A percentile compares a stretch with the other conserved stretches of the same genome.
These are phyloP conservation scores for Linnaemya tessellans DNA, from an alignment of 2,888 invertebrate genomes.

Conservation along the genomic window DNA sequence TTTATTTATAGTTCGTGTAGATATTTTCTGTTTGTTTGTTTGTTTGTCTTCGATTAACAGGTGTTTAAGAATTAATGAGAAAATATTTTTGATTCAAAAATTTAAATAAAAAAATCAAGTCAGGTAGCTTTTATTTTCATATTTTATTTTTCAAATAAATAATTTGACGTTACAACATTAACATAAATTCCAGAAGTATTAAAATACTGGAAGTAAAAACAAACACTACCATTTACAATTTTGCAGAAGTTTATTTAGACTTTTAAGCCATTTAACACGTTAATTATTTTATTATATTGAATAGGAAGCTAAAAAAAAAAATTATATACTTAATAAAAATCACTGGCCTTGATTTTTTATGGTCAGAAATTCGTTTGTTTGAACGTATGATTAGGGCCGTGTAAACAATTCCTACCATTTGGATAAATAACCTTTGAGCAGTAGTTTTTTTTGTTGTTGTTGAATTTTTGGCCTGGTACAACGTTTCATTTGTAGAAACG, in stretches of 20 bases:
- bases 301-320: slow-evolving; percentile 34
- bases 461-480: neutral
- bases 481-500: neutral
- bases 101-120: slow-evolving; percentile 35
- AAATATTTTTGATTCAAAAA: slow-evolving; percentile 21
- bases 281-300: neutral
- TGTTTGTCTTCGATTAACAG: slow-evolving; percentile 52
- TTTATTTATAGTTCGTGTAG: slow-evolving; percentile 6
- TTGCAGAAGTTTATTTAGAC: slow-evolving; percentile 11
- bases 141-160: neutral
- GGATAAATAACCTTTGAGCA: slow-evolving; percentile 2
- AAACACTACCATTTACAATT: neutral
- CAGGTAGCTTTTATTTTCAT: slow-evolving; percentile 11
- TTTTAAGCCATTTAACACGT: neutral
- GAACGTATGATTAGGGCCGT: slow-evolving; percentile 19
- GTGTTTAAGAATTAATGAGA: slow-evolving; percentile 53
- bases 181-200: neutral
- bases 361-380: slow-evolving; percentile 6
- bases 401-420: slow-evolving; percentile 12
- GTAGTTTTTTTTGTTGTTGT: too few species aligned
- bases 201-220: neutral
- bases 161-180: neutral
- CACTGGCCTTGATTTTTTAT: slow-evolving; percentile 27
- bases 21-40: neutral
- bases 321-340: neutral